Percentiles rank a stretch among this genome's conserved stretches.
These are phyloP conservation scores for Piliocolobus tephrosceles DNA, from an alignment of 2,113 vertebrate species.

Conservation along the genomic window DNA sequence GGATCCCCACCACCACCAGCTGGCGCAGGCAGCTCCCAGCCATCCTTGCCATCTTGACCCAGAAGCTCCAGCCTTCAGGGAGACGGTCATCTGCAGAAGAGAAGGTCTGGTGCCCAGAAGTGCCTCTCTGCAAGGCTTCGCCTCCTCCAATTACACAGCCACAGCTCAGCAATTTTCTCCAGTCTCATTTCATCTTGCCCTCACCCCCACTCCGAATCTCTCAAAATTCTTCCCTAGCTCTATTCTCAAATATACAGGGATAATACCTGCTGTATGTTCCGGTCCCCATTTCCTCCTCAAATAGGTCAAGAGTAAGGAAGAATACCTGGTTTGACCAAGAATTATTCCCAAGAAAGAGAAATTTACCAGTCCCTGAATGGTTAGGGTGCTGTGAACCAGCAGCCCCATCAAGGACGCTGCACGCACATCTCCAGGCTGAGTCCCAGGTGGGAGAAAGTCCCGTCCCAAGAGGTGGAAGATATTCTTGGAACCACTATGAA, in stretches of 20 bases:
- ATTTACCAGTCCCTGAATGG: background rate
- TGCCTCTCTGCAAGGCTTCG: background rate
- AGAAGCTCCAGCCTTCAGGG: background rate
- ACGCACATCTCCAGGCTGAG: background rate
- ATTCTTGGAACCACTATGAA: accelerated
- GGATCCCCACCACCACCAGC: background rate
- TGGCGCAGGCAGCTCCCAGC: background rate
- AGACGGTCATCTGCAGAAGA: background rate
- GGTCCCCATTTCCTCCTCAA: background rate
- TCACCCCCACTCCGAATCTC: background rate
- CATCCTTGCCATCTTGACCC: background rate
- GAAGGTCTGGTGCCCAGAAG: background rate
- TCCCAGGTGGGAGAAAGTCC: background rate
- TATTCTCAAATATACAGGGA: background rate
- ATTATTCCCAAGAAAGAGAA: background rate
- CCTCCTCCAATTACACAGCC: background rate
- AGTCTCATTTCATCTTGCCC: background rate
- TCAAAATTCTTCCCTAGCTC: background rate
- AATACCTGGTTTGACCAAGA: background rate
- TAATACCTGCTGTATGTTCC: background rate
- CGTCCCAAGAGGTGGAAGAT: background rate
- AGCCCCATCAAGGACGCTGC: accelerated
- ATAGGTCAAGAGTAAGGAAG: background rate
- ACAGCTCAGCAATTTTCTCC: background rate
- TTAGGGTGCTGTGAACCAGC: background rate